A percentile compares a stretch with the other conserved stretches of the same genome.
Conservation (phyloP, 2,797 vertebrate species). For the Sebastes taczanowskii region DNA sequence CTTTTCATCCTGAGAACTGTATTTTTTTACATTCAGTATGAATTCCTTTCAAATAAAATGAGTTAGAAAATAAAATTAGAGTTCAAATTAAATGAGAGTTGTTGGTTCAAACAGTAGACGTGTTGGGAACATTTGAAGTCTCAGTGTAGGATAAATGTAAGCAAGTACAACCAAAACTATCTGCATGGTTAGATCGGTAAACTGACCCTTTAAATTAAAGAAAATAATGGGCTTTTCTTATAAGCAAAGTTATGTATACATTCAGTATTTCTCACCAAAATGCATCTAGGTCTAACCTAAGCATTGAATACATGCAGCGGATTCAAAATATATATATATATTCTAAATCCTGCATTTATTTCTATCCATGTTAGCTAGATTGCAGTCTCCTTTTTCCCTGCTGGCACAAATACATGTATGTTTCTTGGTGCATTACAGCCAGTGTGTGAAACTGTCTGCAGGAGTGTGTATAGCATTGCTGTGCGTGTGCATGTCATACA, state of each 20-base stretch:
- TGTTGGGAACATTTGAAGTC: not conserved
- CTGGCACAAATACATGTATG: not conserved
- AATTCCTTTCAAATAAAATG: not conserved
- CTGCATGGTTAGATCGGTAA: not conserved
- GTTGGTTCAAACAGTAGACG: not conserved
- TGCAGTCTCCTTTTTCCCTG: not conserved
- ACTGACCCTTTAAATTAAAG: not conserved
- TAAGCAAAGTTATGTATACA: not conserved
- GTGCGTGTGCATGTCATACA: not conserved
- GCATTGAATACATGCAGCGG: not conserved
- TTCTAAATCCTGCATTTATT: not conserved
- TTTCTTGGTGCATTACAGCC: not conserved
- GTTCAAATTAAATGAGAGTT: not conserved
- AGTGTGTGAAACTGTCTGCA: not conserved
- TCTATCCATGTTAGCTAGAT: not conserved
- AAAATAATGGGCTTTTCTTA: not conserved
- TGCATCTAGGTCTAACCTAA: not conserved
- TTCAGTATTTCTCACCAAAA: not conserved
- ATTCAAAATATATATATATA: not conserved
- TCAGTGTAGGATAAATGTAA: not conserved
- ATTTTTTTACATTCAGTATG: not conserved
- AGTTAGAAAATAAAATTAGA: not conserved
- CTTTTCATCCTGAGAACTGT: not conserved
- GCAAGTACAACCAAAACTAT: not conserved
- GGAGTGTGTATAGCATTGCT: not conserved